Base-by-base conservation (phyloP, 2,888 invertebrate genomes). In the Drosophila putrida region DNA sequence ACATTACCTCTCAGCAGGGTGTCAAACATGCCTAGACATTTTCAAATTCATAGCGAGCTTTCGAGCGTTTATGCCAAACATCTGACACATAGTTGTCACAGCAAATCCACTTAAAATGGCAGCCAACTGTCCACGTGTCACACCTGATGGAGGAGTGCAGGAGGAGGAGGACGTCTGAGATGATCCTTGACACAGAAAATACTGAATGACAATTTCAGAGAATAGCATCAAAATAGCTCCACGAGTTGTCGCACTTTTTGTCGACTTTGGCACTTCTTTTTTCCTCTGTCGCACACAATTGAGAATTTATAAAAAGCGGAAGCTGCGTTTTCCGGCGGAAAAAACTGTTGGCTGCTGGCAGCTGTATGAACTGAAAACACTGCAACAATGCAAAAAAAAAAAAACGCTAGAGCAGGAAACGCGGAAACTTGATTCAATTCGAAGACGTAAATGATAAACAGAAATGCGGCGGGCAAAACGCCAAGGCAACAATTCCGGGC, bases 341-440 rank as follows among this genome's bases (percentile, higher is more conserved):
- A 79, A 84, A 87, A 87, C 88, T 81, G n/a, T n/a, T 81, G 85
- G 69, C 75, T 78, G 68, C 62, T 74, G 75, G 49, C 80, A 61
- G 62, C 69, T 62, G 51, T 53, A 65, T 46, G 58, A 59, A 36
- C 46, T 47, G 59, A 53, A 43, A 46, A 47, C 13, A 54, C 6
- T 9, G 15, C 43, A 43, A 61, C 31, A 31, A n/a, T n/a, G n/a
- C n/a, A 62, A 49, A 57, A 43, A 57, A 41, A 50, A n/a, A 44
- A 46, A 20, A 15, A 28, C n/a, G 38, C 13, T 36, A 57, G 44
- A 49, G 51, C 46, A 73, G 82, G 88, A 89, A 88, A 70, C 75
- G 73, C 66, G 82, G 67, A 64, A 81, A 84, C 85, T 85, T 88
- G 84, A 89, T 89, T 85, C 75, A 79, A 87, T 81, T 88, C 77